Evolutionary conservation across 2,888 invertebrate species (phyloP), one percentile per base, ranked within the genome.

Genomic region (Caenorhabditis becei): DNA sequence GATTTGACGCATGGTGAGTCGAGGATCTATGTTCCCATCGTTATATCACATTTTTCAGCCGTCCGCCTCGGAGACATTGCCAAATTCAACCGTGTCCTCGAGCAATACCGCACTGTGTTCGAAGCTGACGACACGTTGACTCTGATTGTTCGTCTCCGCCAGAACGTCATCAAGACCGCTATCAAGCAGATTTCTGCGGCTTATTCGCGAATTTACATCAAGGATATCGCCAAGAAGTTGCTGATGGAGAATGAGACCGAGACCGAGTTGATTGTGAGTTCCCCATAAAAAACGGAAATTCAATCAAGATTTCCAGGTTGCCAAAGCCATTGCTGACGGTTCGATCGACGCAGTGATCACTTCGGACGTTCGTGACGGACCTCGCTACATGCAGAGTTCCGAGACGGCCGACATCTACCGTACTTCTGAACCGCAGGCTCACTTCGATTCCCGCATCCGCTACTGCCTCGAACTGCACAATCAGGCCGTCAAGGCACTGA

Each of bases 381-480:
- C 77, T 5, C 77, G 85, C 32, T 97, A 95, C 91, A 97, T 99
- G 95, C 95, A 97, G 86, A 97, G 97, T 91, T 97, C 96, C 92
- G 98, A 99, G 92, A 96, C 96, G 83, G 95, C 95, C 1, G 98
- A 99, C 91, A 81, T 88, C 20, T 99, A 99, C 92, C 96, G 96
- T 90, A 99, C 98, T 0, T 94, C 96, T 83, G 90, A 91, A 77
- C 91, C 91, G 18, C 91, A 91, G 82, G 71, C 77, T 28, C 87
- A 89, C 70, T 91, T 87, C 65, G 90, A 91, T 97, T 97, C 93
- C 96, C 97, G 92, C 94, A 98, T 88, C 80, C 84, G 84, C 26
- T 99, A 99, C 92, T 99, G 99, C 91, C 93, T 99, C 85, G 97
- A 98, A 92, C 94, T 99, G 86, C 97, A 99, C 91, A 98, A 99